These are phyloP conservation scores for Recurvirostra avosetta DNA, from an alignment of 2,113 vertebrate genomes.

Conservation along the genomic window DNA sequence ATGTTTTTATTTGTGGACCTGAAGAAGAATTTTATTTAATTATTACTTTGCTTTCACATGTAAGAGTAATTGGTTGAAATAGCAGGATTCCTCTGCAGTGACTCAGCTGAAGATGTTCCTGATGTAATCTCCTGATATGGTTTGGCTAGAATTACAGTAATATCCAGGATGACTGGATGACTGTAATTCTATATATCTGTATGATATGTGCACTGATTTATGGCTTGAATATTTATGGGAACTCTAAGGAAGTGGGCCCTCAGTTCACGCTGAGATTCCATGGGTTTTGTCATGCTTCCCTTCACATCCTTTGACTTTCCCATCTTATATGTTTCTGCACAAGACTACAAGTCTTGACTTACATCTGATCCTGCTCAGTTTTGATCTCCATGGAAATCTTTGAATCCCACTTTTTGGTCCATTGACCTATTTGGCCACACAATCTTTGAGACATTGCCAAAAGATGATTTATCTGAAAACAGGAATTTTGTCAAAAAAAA, in stretches of 20 bases:
- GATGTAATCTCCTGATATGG: neutral
- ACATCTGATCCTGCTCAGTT: neutral
- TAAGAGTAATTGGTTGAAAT: neutral
- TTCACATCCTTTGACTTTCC: neutral
- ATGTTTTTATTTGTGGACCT: neutral
- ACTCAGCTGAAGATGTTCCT: neutral
- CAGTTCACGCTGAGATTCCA: neutral
- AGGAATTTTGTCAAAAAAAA: neutral
- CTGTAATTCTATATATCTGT: neutral
- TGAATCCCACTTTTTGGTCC: neutral
- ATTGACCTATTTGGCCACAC: neutral
- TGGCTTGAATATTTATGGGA: neutral
- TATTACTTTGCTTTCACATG: neutral
- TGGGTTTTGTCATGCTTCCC: neutral
- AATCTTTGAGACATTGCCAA: neutral
- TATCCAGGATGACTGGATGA: neutral
- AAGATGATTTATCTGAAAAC: neutral
- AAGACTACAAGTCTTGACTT: neutral
- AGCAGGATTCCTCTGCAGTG: neutral
- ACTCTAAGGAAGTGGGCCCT: neutral
- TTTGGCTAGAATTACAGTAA: neutral
- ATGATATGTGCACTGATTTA: neutral
- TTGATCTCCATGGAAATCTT: neutral
- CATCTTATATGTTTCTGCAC: neutral
- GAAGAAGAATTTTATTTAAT: neutral